These are phyloP conservation scores for Sebastes itinus DNA, from an alignment of 2,797 vertebrate genomes.

Conservation along the genomic window DNA sequence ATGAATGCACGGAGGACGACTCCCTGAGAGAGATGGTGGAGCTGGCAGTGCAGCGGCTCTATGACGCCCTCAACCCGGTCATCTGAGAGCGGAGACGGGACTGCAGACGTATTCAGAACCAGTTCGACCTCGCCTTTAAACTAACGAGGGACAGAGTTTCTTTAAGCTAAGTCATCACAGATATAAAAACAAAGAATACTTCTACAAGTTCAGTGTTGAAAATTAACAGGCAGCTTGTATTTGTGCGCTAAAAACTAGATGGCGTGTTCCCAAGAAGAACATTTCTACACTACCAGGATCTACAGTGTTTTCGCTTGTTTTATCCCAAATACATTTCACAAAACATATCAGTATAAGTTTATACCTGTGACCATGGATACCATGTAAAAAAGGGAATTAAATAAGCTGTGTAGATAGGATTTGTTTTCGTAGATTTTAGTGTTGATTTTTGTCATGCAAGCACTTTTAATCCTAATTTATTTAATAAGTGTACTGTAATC, in stretches of 20 bases:
- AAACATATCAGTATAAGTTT: neutral
- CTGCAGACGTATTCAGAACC: neutral
- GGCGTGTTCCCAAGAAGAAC: neutral
- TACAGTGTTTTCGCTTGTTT: neutral
- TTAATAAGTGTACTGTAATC: constrained; percentile 9
- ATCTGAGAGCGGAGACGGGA: constrained; percentile 51
- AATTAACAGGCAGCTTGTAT: neutral
- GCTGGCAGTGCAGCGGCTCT: constrained; percentile 90
- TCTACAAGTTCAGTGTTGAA: neutral
- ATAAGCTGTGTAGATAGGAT: constrained; percentile 10
- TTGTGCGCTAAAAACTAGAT: neutral
- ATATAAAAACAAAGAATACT: neutral
- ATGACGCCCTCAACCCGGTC: constrained; percentile 87
- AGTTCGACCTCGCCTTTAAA: neutral
- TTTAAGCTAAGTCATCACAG: neutral
- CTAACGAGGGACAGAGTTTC: neutral
- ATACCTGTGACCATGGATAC: neutral
- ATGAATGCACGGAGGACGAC: constrained; percentile 89
- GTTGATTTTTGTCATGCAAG: neutral
- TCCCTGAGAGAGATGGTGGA: constrained; percentile 93
- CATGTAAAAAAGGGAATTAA: neutral
- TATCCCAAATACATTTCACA: neutral
- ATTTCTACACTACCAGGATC: neutral
- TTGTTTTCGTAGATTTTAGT: neutral
- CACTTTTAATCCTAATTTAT: constrained; percentile 40